Percentiles rank a stretch among this genome's conserved stretches.
Conservation (phyloP, 2,113 vertebrate genomes). For the Pipa parva region DNA sequence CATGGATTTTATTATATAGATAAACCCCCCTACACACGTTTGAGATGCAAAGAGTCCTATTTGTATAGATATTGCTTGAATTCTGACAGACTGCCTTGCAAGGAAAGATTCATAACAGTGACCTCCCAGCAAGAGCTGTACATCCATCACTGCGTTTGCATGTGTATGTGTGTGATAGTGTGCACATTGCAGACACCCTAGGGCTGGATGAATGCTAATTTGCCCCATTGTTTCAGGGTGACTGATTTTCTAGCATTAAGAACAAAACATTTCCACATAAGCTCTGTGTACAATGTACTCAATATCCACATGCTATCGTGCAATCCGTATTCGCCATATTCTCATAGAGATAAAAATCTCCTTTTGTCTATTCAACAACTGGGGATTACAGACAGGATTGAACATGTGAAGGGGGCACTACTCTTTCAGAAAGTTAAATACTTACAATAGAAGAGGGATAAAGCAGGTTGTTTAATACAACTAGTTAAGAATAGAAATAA, state of each 20-base stretch:
- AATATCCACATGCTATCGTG: conserved; percentile 72
- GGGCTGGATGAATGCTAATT: conserved; percentile 73
- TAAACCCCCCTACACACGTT: conserved; percentile 58
- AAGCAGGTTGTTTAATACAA: conserved; percentile 36
- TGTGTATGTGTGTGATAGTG: conserved; percentile 4
- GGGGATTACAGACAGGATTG: conserved; percentile 54
- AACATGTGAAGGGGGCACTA: conserved; percentile 47
- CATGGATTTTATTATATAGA: conserved; percentile 69
- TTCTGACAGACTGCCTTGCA: conserved; percentile 64
- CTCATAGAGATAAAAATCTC: conserved; percentile 46
- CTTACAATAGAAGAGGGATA: conserved; percentile 24
- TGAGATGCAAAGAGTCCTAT: conserved; percentile 60
- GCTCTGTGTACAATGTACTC: conserved; percentile 62
- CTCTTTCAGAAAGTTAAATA: conserved; percentile 54
- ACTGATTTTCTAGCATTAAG: conserved; percentile 69
- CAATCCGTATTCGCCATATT: conserved; percentile 51
- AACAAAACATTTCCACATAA: conserved; percentile 76
- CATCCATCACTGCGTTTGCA: conserved; percentile 62
- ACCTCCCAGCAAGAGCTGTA: conserved; percentile 71
- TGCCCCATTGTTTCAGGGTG: conserved; percentile 83
- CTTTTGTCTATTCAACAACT: conserved; percentile 57
- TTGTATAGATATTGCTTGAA: conserved; percentile 66
- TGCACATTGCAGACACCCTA: conserved; percentile 55
- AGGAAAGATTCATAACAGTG: conserved; percentile 64
- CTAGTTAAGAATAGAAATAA: background rate